phyloP scores from a whole-genome alignment of 2,888 invertebrate species.

The Lasioglossum malachurum region DNA sequence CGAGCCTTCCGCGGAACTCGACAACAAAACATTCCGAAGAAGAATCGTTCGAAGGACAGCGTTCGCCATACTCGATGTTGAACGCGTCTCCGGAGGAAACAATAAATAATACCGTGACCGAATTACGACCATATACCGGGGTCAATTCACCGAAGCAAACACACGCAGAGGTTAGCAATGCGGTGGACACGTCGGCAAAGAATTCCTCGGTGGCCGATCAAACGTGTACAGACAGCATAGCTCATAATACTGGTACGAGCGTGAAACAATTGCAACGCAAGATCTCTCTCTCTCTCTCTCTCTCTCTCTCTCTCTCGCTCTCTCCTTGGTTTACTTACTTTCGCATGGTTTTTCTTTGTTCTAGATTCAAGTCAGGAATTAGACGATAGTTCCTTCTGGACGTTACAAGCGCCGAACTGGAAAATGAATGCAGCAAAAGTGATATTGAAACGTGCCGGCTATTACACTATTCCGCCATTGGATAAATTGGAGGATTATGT shows the following conservation, averaged over 20 bases:
- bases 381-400: slow-evolving; percentile 72
- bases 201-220: slow-evolving; percentile 67
- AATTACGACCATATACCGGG: slow-evolving; percentile 74
- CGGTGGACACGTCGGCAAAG: slow-evolving; percentile 57
- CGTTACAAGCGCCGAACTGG: slow-evolving; percentile 68
- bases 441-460: slow-evolving; percentile 91
- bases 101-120: slow-evolving; percentile 80
- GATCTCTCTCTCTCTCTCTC: neutral
- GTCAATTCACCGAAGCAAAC: slow-evolving; percentile 20
- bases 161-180: slow-evolving; percentile 38
- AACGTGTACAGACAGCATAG: slow-evolving; percentile 62
- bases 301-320: neutral
- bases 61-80: slow-evolving; percentile 67
- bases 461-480: slow-evolving; percentile 95
- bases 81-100: slow-evolving; percentile 71
- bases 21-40: slow-evolving; percentile 59
- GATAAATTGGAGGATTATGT: slow-evolving; percentile 92
- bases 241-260: slow-evolving; percentile 69
- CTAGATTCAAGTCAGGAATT: slow-evolving; percentile 74
- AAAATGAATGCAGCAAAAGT: slow-evolving; percentile 91
- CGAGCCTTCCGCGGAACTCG: slow-evolving; percentile 68
- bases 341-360: slow-evolving; percentile 4
- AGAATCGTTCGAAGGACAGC: slow-evolving; percentile 70
- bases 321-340: neutral
- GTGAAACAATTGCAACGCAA: neutral